Conservation (phyloP, 2,888 invertebrate genomes). For the Dryadula phaetusa region DNA sequence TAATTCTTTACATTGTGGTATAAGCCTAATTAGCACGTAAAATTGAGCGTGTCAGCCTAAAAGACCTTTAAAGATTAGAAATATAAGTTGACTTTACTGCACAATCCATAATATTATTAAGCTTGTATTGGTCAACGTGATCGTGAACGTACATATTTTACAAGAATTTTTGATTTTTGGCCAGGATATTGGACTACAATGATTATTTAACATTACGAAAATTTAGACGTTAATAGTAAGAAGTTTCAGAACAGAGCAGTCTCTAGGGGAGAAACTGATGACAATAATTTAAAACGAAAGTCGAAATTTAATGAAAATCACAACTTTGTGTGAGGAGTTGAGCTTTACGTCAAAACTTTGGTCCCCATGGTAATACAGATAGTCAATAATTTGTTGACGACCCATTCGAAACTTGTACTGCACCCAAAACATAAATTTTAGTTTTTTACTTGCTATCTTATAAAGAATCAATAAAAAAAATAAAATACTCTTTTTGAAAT, state of each 20-base stretch:
- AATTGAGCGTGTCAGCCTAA: too few species aligned
- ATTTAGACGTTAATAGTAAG: neutral
- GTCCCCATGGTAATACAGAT: constrained; percentile 62
- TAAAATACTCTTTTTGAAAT: too few species aligned
- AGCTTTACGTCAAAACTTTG: constrained; percentile 62
- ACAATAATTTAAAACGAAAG: constrained; percentile 49
- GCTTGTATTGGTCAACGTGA: too few species aligned
- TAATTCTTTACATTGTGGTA: too few species aligned
- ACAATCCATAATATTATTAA: too few species aligned
- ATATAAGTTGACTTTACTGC: too few species aligned
- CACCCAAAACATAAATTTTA: constrained; percentile 45
- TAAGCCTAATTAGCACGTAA: too few species aligned
- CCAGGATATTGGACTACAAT: too few species aligned
- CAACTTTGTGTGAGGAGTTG: constrained; percentile 73
- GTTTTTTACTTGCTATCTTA: constrained; percentile 18
- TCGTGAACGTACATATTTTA: too few species aligned
- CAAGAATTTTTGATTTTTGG: too few species aligned
- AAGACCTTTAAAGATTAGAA: too few species aligned
- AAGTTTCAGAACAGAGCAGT: constrained; percentile 5
- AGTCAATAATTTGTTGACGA: constrained; percentile 75
- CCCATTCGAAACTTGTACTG: constrained; percentile 67
- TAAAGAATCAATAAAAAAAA: too few species aligned
- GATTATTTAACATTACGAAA: neutral
- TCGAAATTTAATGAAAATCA: constrained; percentile 72
- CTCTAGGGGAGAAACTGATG: constrained; percentile 29